A percentile compares a stretch with the other conserved stretches of the same genome.
Evolutionary conservation across 2,797 vertebrate genomes (phyloP).

Genomic region (Merluccius polli): DNA sequence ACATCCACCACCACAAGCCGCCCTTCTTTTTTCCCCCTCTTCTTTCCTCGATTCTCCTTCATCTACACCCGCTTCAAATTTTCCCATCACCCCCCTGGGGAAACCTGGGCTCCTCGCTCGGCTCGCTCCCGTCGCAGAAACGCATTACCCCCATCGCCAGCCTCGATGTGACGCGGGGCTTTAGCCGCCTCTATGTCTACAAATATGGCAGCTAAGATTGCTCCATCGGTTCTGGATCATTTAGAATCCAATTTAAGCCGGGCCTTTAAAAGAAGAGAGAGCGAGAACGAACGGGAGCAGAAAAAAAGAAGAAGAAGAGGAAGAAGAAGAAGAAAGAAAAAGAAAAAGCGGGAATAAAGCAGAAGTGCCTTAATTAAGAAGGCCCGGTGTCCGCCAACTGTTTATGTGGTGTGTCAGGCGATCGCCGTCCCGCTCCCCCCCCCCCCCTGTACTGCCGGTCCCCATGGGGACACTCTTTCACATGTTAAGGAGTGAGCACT

Average conservation of each 20-base stretch:
- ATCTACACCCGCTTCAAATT: slow-evolving; percentile 33
- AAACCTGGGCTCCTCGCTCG: slow-evolving; percentile 49
- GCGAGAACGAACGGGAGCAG: slow-evolving; percentile 52
- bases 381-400: slow-evolving; percentile 53
- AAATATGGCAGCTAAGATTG: slow-evolving; percentile 71
- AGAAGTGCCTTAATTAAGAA: slow-evolving; percentile 76
- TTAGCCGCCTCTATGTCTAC: slow-evolving; percentile 60
- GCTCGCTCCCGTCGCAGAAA: slow-evolving; percentile 49
- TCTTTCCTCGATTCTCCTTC: too few species aligned
- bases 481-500: slow-evolving; percentile 18
- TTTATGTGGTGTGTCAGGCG: slow-evolving; percentile 53
- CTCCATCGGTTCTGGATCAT: slow-evolving; percentile 77
- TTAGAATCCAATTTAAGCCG: slow-evolving; percentile 78
- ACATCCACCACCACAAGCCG: too few species aligned
- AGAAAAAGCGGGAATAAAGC: slow-evolving; percentile 67
- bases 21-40: too few species aligned
- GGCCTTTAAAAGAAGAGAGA: slow-evolving; percentile 56
- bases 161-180: slow-evolving; percentile 58
- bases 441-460: slow-evolving; percentile 5
- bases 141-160: slow-evolving; percentile 65
- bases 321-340: background rate
- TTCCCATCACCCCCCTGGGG: slow-evolving; percentile 54
- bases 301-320: background rate
- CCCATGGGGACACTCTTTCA: slow-evolving; percentile 33
- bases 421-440: background rate